Base-by-base conservation (phyloP, 2,113 vertebrate species). In the Hiodon tergisus region DNA sequence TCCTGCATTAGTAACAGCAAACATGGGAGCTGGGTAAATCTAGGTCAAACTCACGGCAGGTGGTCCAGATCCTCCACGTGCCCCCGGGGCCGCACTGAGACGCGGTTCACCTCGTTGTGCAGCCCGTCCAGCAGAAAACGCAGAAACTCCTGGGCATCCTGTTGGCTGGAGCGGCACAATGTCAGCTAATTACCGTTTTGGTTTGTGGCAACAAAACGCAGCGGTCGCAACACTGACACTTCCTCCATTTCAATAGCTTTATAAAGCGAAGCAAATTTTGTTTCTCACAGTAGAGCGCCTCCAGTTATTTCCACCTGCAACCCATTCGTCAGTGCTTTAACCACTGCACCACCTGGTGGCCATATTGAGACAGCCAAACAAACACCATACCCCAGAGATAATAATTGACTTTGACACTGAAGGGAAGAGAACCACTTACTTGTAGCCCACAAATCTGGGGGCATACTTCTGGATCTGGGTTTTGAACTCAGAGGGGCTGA, bases 381-480 rank as follows among this genome's bases (percentile, higher is more conserved):
- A 5, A 53, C 16, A 67, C 31, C 47, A 31, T 31, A 31, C 31
- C 31, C 31, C 31, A 31, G 31, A 31, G 31, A 31, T 31, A 31
- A 31, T 31, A 31, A 31, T 2, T 31, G 31, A 31, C 31, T 31
- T 31, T 14, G 65, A 46, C 14, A 59, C 14, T 58, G 14, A 16
- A 58, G 48, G 52, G 3, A 3, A 3, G 46, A 52, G n/a, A 9
- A 16, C 14, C 10, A 60, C 94, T 92, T 90, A 98, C 97, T 96
- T 99, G 88, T 98, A 98, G 83, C 97, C 96, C 0, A 99, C 93
- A 1, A 99, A 99, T 88, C 97, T 92, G 0, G 97, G 97, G 0
- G 97, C 97, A 0, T 94, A 98, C 95, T 95, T 93, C 92, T 99
- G 97, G 84, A 99, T 99, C 91, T 99, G 97, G 0, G 94, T 98